A percentile compares a stretch with the other conserved stretches of the same genome.
These are phyloP conservation scores for Limnothrissa miodon DNA, from an alignment of 2,113 vertebrate species.

Conservation along the genomic window DNA sequence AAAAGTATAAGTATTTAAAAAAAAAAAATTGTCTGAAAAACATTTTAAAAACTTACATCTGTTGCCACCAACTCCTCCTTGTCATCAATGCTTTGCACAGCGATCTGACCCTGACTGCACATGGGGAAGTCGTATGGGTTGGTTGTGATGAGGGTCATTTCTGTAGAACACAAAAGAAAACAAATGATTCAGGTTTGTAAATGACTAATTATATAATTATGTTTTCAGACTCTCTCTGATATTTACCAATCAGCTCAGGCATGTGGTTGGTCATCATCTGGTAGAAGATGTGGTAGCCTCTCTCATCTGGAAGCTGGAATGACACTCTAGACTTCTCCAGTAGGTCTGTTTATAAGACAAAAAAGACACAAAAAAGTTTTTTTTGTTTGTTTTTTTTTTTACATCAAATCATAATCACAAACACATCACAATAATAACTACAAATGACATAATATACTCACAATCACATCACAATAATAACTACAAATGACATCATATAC, in stretches of 20 bases:
- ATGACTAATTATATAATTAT: background rate
- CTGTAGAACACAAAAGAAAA: slow-evolving; percentile 18
- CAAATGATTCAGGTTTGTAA: background rate
- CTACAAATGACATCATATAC: slow-evolving; percentile 28
- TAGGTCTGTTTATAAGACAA: slow-evolving; percentile 35
- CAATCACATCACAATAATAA: no score
- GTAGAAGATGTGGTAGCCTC: slow-evolving; percentile 54
- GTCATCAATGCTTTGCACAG: slow-evolving; percentile 80
- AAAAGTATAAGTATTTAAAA: slow-evolving; percentile 49
- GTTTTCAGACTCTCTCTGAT: no score
- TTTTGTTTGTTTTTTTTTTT: no score
- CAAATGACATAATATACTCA: background rate
- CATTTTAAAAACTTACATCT: slow-evolving; percentile 62
- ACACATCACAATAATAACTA: no score
- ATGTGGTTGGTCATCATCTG: slow-evolving; percentile 54
- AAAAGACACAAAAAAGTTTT: background rate
- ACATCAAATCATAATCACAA: no score
- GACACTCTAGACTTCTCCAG: slow-evolving; percentile 50
- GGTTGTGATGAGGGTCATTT: slow-evolving; percentile 68
- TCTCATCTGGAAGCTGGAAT: slow-evolving; percentile 53
- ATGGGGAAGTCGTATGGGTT: slow-evolving; percentile 81
- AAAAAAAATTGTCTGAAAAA: slow-evolving; percentile 32
- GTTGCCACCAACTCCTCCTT: slow-evolving; percentile 82
- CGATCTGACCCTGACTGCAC: slow-evolving; percentile 78
- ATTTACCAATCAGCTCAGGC: slow-evolving; percentile 49